Conservation (phyloP, 1,140 invertebrate genomes). For the Lepidurus arcticus region DNA sequence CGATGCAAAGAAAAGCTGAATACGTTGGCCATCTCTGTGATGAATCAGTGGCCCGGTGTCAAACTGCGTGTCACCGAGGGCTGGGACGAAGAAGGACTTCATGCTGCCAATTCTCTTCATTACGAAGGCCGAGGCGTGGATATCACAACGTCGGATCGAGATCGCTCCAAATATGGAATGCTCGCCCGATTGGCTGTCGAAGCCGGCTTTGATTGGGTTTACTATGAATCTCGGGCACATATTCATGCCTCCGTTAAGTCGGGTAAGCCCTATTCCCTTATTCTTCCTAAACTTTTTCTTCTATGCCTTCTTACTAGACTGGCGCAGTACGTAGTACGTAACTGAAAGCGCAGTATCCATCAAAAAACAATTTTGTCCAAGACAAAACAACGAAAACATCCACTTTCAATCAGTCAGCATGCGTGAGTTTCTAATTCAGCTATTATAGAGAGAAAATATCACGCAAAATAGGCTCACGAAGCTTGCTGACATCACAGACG, state of each 20-base stretch:
- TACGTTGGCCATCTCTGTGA: slow-evolving; percentile 88
- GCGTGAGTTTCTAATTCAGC: no score
- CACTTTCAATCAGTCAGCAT: no score
- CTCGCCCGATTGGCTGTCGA: slow-evolving; percentile 90
- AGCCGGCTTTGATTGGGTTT: slow-evolving; percentile 98
- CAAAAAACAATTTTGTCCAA: no score
- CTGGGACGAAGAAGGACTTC: slow-evolving; percentile 83
- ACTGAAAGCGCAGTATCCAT: no score
- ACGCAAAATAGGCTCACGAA: no score
- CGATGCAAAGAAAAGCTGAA: slow-evolving; percentile 92
- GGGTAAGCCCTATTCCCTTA: slow-evolving; percentile 59
- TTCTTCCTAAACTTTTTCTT: background rate
- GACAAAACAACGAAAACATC: no score
- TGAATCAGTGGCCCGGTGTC: slow-evolving; percentile 97
- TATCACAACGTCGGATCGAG: slow-evolving; percentile 87
- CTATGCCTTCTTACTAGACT: background rate
- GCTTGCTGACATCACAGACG: no score
- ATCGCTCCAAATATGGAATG: slow-evolving; percentile 90
- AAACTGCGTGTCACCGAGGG: slow-evolving; percentile 84
- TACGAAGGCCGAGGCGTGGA: slow-evolving; percentile 94
- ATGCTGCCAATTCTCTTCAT: slow-evolving; percentile 76
- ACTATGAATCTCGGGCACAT: slow-evolving; percentile 86
- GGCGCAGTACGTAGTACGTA: no score
- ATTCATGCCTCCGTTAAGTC: slow-evolving; percentile 97
- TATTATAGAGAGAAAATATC: no score